Conservation (phyloP, 2,797 vertebrate species). For the Coregonus ussuriensis region DNA sequence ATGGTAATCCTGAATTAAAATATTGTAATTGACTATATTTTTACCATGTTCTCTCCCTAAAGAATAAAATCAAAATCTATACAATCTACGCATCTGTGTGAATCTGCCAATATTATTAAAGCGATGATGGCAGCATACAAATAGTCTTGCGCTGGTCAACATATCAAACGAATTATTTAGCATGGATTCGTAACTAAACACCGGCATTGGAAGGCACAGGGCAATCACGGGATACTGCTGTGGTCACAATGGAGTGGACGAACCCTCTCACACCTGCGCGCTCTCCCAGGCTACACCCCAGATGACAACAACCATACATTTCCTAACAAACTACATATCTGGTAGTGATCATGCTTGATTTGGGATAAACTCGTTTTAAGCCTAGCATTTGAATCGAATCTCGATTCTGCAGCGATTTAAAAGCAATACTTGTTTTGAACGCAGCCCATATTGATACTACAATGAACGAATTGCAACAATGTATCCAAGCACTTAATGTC, state of each 20-base stretch:
- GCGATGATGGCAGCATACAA: too few species aligned
- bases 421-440: neutral
- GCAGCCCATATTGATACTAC: neutral
- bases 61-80: too few species aligned
- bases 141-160: too few species aligned
- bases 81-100: too few species aligned
- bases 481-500: neutral
- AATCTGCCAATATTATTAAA: neutral
- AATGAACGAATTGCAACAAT: neutral
- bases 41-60: too few species aligned
- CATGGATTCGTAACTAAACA: neutral
- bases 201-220: neutral
- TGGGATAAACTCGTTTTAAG: neutral
- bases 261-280: neutral
- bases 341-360: neutral
- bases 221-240: neutral
- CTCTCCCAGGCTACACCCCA: neutral
- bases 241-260: slow-evolving; percentile 1
- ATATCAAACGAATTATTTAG: too few species aligned
- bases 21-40: too few species aligned
- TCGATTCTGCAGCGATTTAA: neutral
- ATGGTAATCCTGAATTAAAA: too few species aligned
- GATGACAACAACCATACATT: neutral
- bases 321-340: neutral
- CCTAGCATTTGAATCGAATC: neutral